Evolutionary conservation across 2,888 invertebrate species (phyloP).

Genomic region (Agrochola circellaris): DNA sequence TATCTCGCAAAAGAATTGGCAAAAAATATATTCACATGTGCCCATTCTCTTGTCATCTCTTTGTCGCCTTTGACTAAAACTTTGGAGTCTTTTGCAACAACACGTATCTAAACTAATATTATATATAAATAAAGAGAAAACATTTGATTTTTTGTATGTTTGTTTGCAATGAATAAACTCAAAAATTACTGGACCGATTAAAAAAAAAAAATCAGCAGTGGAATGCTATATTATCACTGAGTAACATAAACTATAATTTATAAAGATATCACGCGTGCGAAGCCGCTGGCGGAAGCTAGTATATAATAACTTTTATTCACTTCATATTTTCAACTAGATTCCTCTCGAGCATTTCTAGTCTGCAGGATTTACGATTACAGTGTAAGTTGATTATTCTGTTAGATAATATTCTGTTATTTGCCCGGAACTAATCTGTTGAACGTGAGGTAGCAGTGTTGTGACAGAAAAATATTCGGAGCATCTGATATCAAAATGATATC

Average conservation of each 20-base stretch:
- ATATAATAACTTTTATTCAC: conserved; percentile 31
- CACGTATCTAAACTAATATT: not conserved
- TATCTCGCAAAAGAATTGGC: not conserved
- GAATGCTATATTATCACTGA: no score
- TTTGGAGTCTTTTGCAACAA: conserved; percentile 30
- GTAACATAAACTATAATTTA: no score
- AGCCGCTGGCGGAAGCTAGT: not conserved
- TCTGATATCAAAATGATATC: not conserved
- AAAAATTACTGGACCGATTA: no score
- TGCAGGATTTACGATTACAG: conserved; percentile 29
- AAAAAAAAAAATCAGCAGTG: no score
- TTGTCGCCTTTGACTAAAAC: conserved; percentile 22
- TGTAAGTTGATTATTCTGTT: conserved; percentile 42
- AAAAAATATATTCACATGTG: conserved; percentile 29
- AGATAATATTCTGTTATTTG: conserved; percentile 30
- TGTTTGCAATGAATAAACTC: no score
- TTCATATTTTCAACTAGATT: conserved; percentile 29
- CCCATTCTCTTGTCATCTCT: conserved; percentile 1
- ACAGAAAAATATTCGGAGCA: conserved; percentile 10
- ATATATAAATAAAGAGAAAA: no score
- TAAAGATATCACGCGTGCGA: no score
- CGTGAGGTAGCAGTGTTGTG: conserved; percentile 1
- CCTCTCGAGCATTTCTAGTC: conserved; percentile 21
- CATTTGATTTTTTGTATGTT: no score
- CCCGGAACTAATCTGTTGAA: conserved; percentile 35